Percentiles rank a stretch among this genome's conserved stretches.
Conservation (phyloP, 2,797 vertebrate genomes). For the Loriculus beryllinus region DNA sequence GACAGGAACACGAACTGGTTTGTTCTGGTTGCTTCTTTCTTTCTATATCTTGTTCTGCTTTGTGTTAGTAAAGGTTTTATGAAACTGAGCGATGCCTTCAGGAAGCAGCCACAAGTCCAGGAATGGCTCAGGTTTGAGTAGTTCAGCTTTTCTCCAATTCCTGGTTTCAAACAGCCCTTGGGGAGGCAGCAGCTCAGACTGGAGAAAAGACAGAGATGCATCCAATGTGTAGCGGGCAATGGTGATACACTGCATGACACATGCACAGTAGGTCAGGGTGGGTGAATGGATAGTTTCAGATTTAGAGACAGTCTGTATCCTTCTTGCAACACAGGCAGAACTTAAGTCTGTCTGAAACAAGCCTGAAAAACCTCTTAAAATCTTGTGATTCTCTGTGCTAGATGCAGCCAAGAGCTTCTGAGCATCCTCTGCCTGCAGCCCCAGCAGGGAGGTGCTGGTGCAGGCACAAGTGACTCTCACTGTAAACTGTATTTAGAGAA, state of each 20-base stretch:
- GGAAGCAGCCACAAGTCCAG: neutral
- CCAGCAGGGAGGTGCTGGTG: neutral
- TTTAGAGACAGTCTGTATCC: neutral
- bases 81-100: neutral
- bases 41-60: neutral
- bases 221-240: rapidly evolving
- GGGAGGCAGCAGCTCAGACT: neutral
- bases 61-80: neutral
- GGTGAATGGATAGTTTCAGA: neutral
- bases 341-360: neutral
- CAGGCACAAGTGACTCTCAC: neutral
- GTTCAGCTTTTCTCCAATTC: neutral
- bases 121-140: neutral
- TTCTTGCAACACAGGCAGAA: neutral
- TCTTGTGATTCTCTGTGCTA: neutral
- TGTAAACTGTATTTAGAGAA: neutral
- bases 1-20: neutral
- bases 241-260: neutral
- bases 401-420: neutral
- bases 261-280: too few species aligned
- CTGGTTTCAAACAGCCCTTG: neutral
- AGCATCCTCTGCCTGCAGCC: neutral
- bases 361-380: neutral
- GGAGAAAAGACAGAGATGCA: neutral
- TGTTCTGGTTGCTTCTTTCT: neutral